These are phyloP conservation scores for Chromoteleia sp. DNA, from an alignment of 2,888 invertebrate genomes.

Conservation along the genomic window DNA sequence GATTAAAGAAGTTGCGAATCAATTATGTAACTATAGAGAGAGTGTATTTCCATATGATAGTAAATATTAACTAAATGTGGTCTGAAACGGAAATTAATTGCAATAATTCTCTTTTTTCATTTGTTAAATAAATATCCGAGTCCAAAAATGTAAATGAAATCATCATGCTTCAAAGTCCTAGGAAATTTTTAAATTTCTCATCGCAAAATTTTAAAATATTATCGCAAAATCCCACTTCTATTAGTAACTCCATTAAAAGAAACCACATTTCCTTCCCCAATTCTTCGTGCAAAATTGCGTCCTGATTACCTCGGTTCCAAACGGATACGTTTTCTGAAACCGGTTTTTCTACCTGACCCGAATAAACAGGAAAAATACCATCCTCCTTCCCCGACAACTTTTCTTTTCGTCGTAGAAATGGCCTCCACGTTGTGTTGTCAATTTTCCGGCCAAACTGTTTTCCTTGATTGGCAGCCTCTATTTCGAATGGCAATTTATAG, in stretches of 20 bases:
- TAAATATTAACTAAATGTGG: too few species aligned
- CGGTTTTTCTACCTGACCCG: constrained; percentile 30
- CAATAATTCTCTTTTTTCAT: too few species aligned
- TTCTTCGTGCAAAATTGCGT: not conserved
- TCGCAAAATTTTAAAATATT: too few species aligned
- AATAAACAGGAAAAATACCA: constrained; percentile 23
- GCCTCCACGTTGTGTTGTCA: constrained; percentile 43
- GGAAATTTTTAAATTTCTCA: too few species aligned
- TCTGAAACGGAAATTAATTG: too few species aligned
- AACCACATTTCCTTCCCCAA: not conserved
- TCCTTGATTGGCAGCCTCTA: constrained; percentile 19
- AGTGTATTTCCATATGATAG: not conserved
- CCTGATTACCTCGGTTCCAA: constrained; percentile 29
- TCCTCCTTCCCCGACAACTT: constrained; percentile 1
- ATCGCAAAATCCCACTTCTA: too few species aligned
- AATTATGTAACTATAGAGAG: constrained; percentile 17
- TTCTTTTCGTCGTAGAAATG: constrained; percentile 7
- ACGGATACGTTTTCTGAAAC: constrained; percentile 9
- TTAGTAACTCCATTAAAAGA: constrained; percentile 3
- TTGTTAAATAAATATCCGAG: not conserved
- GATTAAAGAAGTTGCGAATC: not conserved
- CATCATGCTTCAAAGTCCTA: not conserved
- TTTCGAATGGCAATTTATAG: constrained; percentile 38
- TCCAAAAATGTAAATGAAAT: not conserved
- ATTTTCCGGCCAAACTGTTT: constrained; percentile 22